These are phyloP conservation scores for Scarus forsteni DNA, from an alignment of 2,797 vertebrate genomes.

Conservation along the genomic window DNA sequence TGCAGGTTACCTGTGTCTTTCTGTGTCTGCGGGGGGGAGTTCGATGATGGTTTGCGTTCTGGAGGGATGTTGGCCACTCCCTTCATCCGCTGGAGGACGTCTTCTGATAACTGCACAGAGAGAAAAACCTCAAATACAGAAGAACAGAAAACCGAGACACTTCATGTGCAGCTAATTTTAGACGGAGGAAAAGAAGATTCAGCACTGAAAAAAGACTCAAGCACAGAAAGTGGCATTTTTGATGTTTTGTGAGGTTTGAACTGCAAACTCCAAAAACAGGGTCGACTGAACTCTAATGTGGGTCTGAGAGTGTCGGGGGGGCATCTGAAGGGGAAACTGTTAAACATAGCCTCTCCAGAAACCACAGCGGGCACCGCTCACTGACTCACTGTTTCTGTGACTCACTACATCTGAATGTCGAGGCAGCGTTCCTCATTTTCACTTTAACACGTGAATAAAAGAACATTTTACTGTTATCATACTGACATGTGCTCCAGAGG, in stretches of 20 bases:
- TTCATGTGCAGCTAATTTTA: neutral
- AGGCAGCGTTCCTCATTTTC: conserved; percentile 5
- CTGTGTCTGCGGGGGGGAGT: conserved; percentile 58
- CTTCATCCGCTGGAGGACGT: conserved; percentile 92
- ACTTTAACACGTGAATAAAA: neutral
- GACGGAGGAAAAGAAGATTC: neutral
- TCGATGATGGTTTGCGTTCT: conserved; percentile 42
- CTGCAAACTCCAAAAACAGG: neutral
- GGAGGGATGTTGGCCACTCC: conserved; percentile 77
- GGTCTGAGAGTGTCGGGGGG: conserved; percentile 2
- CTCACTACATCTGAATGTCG: conserved; percentile 63
- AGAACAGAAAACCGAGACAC: neutral
- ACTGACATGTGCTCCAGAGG: no score
- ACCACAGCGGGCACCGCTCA: conserved; percentile 26
- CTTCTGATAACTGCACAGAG: conserved; percentile 89
- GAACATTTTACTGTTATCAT: neutral
- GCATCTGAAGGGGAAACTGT: conserved; percentile 23
- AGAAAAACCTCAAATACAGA: neutral
- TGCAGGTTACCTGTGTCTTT: conserved; percentile 64
- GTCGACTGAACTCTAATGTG: conserved; percentile 3
- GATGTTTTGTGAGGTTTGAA: neutral
- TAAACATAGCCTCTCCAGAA: conserved; percentile 52
- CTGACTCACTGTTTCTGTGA: conserved; percentile 73
- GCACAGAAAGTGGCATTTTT: neutral
- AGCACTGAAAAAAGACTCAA: neutral